Conservation (phyloP, 2,797 vertebrate genomes). For the Limosa lapponica region DNA sequence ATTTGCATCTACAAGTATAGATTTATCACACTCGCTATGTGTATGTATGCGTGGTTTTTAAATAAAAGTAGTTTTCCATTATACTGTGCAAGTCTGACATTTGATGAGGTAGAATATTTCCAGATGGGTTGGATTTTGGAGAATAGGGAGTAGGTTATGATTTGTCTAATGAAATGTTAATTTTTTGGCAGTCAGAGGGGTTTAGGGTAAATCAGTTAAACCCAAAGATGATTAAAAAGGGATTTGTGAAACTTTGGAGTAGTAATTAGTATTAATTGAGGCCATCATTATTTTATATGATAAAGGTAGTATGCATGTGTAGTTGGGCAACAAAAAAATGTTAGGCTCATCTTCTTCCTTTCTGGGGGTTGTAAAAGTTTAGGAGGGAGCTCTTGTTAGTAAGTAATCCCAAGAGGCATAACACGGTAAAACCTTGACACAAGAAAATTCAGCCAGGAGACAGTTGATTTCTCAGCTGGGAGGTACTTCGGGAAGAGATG, state of each 20-base stretch:
- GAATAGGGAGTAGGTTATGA: conserved; percentile 58
- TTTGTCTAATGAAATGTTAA: conserved; percentile 74
- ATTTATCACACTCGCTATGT: conserved; percentile 22
- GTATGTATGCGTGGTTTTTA: conserved; percentile 25
- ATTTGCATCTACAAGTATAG: conserved; percentile 47
- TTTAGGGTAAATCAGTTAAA: conserved; percentile 69
- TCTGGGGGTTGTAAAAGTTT: conserved; percentile 31
- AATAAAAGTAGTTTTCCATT: conserved; percentile 57
- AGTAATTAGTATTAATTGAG: conserved; percentile 72
- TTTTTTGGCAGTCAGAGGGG: conserved; percentile 71
- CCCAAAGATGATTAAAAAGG: conserved; percentile 72
- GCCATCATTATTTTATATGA: conserved; percentile 45
- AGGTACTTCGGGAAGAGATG: conserved; percentile 80
- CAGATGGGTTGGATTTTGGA: conserved; percentile 69
- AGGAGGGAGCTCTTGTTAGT: conserved; percentile 67
- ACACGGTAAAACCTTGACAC: conserved; percentile 66
- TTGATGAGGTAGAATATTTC: conserved; percentile 72
- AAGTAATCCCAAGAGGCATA: conserved; percentile 59
- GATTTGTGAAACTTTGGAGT: conserved; percentile 74
- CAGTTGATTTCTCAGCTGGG: conserved; percentile 83
- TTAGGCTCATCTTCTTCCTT: neutral
- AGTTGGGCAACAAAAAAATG: conserved; percentile 5
- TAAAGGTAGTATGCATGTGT: neutral
- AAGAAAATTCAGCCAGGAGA: conserved; percentile 74
- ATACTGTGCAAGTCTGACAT: conserved; percentile 46